These are phyloP conservation scores for Indicator indicator DNA, from an alignment of 2,113 vertebrate species.

Conservation along the genomic window DNA sequence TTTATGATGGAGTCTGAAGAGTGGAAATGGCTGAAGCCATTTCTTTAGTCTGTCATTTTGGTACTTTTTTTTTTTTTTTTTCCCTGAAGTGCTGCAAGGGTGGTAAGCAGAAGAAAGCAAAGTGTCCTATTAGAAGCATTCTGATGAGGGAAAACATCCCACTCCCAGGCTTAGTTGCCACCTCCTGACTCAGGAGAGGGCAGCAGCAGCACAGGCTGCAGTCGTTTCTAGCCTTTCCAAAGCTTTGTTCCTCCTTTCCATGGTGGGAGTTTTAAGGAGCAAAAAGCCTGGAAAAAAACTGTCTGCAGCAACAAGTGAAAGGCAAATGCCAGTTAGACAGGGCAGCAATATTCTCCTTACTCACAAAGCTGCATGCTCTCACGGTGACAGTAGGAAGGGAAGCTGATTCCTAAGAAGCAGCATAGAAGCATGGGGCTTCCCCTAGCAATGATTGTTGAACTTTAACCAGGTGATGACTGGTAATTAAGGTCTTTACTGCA, in stretches of 20 bases:
- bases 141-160: neutral
- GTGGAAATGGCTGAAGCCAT: neutral
- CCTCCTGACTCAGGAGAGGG: conserved; percentile 56
- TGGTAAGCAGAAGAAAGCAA: neutral
- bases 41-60: neutral
- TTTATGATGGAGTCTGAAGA: neutral
- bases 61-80: neutral
- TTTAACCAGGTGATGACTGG: neutral
- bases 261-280: neutral
- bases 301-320: neutral
- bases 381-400: neutral
- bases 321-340: no score
- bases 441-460: neutral
- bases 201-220: conserved; percentile 17
- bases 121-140: fast-evolving
- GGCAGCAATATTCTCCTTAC: neutral
- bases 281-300: neutral
- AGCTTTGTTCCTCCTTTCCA: neutral
- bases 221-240: neutral
- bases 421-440: neutral
- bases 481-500: neutral
- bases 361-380: neutral
- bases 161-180: neutral
- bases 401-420: neutral
- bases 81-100: neutral